Percentiles rank a stretch among this genome's conserved stretches.
These are phyloP conservation scores for Spea hammondii DNA, from an alignment of 2,797 vertebrate species.

Conservation along the genomic window DNA sequence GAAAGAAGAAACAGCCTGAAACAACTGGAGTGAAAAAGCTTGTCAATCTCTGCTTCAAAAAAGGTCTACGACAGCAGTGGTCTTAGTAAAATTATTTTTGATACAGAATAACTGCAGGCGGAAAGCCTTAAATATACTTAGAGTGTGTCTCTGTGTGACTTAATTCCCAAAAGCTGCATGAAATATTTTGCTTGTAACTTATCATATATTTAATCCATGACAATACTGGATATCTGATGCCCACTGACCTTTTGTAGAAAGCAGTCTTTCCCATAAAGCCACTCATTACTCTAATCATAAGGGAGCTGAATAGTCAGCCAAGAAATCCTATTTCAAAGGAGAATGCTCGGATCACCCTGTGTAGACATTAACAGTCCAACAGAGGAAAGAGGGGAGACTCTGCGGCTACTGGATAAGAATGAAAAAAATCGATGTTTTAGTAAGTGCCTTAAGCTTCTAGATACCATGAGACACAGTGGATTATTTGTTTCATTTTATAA, in stretches of 20 bases:
- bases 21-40: too few relatives aligned
- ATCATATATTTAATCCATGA: conserved; percentile 27
- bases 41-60: too few relatives aligned
- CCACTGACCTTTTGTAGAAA: conserved; percentile 37
- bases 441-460: not conserved
- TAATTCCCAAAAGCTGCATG: conserved; percentile 14
- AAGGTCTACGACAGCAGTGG: not conserved
- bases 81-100: not conserved
- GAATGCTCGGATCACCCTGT: conserved; percentile 5
- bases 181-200: conserved; percentile 8
- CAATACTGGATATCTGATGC: conserved; percentile 26
- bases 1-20: too few relatives aligned
- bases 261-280: conserved; percentile 20
- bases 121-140: not conserved
- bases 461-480: not conserved
- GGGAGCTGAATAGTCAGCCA: conserved; percentile 7
- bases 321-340: conserved; percentile 13
- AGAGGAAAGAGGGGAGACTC: not conserved
- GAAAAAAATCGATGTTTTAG: not conserved
- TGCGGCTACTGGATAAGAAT: not conserved
- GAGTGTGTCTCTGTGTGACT: not conserved
- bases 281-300: conserved; percentile 35
- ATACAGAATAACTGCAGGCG: not conserved
- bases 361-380: not conserved
- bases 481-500: not conserved